Conservation (phyloP, 2,888 invertebrate species). For the Gasteruption jaculator region DNA sequence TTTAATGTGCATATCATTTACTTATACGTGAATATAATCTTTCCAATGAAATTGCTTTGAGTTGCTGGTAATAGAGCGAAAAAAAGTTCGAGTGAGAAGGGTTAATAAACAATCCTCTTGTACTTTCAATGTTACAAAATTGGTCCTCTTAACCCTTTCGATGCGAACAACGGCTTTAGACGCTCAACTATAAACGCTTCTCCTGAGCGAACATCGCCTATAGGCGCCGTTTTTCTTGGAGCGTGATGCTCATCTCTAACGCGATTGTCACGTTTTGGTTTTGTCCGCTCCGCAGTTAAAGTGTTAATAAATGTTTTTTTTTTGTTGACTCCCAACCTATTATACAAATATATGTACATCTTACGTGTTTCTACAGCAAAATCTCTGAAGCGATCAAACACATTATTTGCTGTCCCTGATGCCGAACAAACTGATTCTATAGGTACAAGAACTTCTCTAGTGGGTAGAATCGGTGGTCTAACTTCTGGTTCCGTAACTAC, state of each 20-base stretch:
- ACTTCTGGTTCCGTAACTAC: constrained; percentile 32
- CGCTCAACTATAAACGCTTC: too few relatives aligned
- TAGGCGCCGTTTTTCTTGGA: neutral
- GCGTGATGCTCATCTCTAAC: too few relatives aligned
- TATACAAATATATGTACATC: constrained; percentile 16
- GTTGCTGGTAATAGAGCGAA: too few relatives aligned
- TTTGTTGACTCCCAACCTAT: neutral
- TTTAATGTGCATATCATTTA: too few relatives aligned
- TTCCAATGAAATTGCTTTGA: too few relatives aligned
- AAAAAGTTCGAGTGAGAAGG: too few relatives aligned
- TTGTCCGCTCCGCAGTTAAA: constrained; percentile 3
- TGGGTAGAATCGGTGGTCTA: constrained; percentile 45
- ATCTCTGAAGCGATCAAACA: constrained; percentile 47
- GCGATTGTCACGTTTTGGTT: neutral
- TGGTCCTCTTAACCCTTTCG: too few relatives aligned
- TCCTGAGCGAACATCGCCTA: neutral
- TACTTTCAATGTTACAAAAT: too few relatives aligned
- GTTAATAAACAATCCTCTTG: too few relatives aligned
- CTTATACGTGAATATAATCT: too few relatives aligned
- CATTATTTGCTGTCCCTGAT: constrained; percentile 40
- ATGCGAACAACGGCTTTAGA: too few relatives aligned
- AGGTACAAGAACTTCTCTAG: constrained; percentile 45
- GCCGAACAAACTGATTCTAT: constrained; percentile 40
- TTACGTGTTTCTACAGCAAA: constrained; percentile 48
- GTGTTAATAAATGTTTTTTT: neutral